A percentile compares a stretch with the other conserved stretches of the same genome.
These are phyloP conservation scores for Conopomorpha cramerella DNA, from an alignment of 1,140 invertebrate genomes.

Conservation along the genomic window DNA sequence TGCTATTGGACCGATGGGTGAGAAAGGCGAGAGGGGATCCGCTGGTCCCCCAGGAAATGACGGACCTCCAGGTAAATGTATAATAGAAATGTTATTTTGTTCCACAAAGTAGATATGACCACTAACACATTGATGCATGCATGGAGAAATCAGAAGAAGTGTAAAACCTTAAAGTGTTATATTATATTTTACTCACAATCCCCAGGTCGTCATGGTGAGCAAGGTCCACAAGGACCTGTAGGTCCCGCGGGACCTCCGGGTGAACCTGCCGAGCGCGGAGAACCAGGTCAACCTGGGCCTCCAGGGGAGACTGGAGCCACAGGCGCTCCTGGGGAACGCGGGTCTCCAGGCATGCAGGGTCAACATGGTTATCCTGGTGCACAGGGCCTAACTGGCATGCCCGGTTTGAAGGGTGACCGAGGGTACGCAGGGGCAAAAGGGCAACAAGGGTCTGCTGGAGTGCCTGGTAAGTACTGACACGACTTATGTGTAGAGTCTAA, in stretches of 20 bases:
- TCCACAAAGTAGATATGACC: too few species aligned
- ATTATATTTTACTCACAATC: constrained; percentile 5
- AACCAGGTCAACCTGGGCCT: constrained; percentile 72
- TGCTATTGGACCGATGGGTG: constrained; percentile 65
- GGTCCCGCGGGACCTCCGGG: constrained; percentile 75
- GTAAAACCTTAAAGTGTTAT: too few species aligned
- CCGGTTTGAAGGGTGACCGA: constrained; percentile 75
- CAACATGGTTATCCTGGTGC: constrained; percentile 67
- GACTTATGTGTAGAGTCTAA: neutral
- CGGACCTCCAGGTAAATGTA: constrained; percentile 69
- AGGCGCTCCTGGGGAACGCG: constrained; percentile 73
- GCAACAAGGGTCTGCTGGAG: constrained; percentile 72
- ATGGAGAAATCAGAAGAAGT: too few species aligned
- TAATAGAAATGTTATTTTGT: too few species aligned
- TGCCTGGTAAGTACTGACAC: constrained; percentile 45
- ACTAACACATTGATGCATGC: too few species aligned
- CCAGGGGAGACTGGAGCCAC: constrained; percentile 73
- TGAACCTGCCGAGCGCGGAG: constrained; percentile 75
- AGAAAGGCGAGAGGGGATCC: constrained; percentile 74
- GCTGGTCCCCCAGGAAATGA: constrained; percentile 66
- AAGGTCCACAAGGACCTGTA: constrained; percentile 69
- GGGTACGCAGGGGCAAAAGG: constrained; percentile 72
- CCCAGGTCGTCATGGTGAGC: constrained; percentile 67
- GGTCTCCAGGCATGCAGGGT: constrained; percentile 63
- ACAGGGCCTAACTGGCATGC: constrained; percentile 68